phyloP scores from a whole-genome alignment of 1,140 invertebrate species.

The Arion vulgaris region DNA sequence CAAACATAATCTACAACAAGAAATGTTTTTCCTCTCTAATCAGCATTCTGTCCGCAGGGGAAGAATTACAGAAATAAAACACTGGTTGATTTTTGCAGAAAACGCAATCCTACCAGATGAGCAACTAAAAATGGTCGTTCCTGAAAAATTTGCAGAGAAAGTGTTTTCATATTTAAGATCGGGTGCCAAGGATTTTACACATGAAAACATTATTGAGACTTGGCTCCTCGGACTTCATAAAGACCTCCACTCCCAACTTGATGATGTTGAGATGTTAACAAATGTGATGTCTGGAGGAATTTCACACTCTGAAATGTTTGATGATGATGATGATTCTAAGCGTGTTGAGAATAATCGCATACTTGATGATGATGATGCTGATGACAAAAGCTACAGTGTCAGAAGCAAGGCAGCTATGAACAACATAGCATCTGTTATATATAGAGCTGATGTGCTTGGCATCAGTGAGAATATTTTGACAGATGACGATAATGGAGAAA shows the following conservation, averaged over 20 bases:
- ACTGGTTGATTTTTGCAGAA: background rate
- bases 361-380: constrained; percentile 32
- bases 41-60: no score
- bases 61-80: background rate
- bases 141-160: background rate
- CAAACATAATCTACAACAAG: background rate
- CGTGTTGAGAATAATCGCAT: constrained; percentile 41
- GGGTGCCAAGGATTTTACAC: no score
- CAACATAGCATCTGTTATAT: constrained; percentile 5
- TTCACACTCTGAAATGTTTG: background rate
- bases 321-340: constrained; percentile 31
- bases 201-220: background rate
- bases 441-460: constrained; percentile 18
- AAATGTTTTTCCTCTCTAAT: background rate
- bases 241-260: constrained; percentile 81
- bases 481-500: background rate
- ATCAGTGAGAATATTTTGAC: background rate
- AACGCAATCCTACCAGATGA: constrained; percentile 4
- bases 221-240: constrained; percentile 10
- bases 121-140: background rate
- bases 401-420: constrained; percentile 27
- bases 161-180: background rate
- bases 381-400: background rate
- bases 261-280: constrained; percentile 80
- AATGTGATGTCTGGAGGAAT: background rate